Conservation (phyloP, 2,888 invertebrate species). For the Pasiphila rectangulata region DNA sequence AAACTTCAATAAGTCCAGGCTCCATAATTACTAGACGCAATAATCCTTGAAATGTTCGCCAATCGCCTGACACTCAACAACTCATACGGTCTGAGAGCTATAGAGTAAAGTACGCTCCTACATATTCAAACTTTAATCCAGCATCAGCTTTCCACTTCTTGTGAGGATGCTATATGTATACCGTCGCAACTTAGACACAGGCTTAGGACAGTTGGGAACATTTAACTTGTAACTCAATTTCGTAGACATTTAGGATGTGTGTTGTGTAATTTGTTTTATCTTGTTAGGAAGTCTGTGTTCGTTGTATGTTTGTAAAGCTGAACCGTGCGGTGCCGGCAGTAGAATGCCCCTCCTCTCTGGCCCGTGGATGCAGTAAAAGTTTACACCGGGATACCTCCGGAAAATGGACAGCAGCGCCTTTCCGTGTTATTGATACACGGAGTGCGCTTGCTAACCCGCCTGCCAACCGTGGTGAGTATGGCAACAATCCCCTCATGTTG, state of each 20-base stretch:
- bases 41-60: slow-evolving; percentile 21
- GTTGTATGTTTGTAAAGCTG: not conserved
- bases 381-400: no score
- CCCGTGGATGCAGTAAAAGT: no score
- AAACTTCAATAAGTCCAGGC: not conserved
- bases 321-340: no score
- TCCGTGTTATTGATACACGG: no score
- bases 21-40: slow-evolving; percentile 13
- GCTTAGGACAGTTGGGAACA: slow-evolving; percentile 25
- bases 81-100: slow-evolving; percentile 21
- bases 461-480: no score
- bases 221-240: slow-evolving; percentile 25
- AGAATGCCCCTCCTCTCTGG: no score
- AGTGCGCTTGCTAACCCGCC: no score
- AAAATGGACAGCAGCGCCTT: no score
- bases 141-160: slow-evolving; percentile 62
- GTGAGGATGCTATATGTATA: slow-evolving; percentile 21
- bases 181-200: slow-evolving; percentile 23
- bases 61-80: slow-evolving; percentile 23
- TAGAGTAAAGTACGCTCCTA: slow-evolving; percentile 45
- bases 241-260: slow-evolving; percentile 11
- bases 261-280: slow-evolving; percentile 1
- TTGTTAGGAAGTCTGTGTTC: not conserved
- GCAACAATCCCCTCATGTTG: no score
- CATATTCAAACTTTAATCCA: slow-evolving; percentile 75